Conservation (phyloP, 1,140 invertebrate genomes). For the Cydia fagiglandana region DNA sequence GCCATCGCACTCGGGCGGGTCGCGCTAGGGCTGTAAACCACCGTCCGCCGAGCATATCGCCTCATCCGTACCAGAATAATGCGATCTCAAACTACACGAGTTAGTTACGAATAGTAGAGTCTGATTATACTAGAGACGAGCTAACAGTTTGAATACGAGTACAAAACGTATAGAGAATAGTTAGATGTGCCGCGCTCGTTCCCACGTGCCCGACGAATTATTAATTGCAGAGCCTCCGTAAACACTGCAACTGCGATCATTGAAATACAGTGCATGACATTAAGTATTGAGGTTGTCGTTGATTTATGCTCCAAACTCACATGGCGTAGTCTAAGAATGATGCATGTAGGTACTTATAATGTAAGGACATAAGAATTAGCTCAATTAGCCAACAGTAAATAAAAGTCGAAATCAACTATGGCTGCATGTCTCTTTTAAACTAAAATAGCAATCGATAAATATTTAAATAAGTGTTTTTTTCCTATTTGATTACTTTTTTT, state of each 20-base stretch:
- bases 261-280: conserved; percentile 15
- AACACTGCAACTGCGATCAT: conserved; percentile 26
- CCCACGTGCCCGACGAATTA: conserved; percentile 21
- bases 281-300: neutral
- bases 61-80: neutral
- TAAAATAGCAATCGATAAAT: no score
- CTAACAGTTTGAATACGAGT: neutral
- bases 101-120: neutral
- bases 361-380: no score
- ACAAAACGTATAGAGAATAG: neutral
- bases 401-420: no score
- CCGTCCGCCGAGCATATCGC: neutral
- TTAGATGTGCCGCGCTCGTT: neutral
- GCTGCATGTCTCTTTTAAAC: no score
- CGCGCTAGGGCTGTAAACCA: neutral
- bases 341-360: no score
- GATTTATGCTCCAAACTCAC: neutral
- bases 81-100: neutral
- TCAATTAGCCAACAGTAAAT: no score
- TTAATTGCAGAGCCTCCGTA: conserved; percentile 24
- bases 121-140: neutral
- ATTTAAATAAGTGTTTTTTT: no score
- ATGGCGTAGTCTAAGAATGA: neutral
- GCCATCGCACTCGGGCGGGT: conserved; percentile 26
- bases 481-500: no score